These are phyloP conservation scores for Microtus pennsylvanicus DNA, from an alignment of 2,113 vertebrate species.

Conservation along the genomic window DNA sequence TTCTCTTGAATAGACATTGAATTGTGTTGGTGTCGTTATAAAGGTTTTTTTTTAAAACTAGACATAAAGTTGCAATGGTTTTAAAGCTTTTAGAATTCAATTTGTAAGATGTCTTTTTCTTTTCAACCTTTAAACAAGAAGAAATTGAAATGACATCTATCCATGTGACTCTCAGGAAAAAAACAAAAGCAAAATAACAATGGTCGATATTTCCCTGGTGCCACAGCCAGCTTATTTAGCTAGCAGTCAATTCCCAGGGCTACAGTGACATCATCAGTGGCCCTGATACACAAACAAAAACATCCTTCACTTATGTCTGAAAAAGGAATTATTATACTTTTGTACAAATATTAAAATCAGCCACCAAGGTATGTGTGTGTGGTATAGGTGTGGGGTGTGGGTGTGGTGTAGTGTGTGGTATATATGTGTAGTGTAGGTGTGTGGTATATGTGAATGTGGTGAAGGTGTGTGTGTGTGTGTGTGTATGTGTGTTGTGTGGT, in stretches of 20 bases:
- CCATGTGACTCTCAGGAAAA: not conserved
- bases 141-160: slow-evolving; percentile 36
- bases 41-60: not conserved
- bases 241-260: slow-evolving; percentile 67
- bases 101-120: slow-evolving; percentile 8
- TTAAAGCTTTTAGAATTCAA: slow-evolving; percentile 48
- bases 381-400: not conserved
- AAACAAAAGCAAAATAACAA: not conserved
- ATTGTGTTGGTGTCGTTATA: not conserved
- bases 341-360: slow-evolving; percentile 21
- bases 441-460: not conserved
- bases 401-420: not conserved
- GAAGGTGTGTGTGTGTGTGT: not conserved
- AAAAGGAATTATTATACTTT: slow-evolving; percentile 18
- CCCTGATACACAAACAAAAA: slow-evolving; percentile 70
- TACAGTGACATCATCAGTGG: slow-evolving; percentile 74
- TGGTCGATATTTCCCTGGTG: slow-evolving; percentile 40
- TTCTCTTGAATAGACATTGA: not conserved
- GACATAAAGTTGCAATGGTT: not conserved
- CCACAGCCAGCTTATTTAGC: slow-evolving; percentile 50
- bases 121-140: slow-evolving; percentile 33
- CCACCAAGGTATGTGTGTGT: not conserved
- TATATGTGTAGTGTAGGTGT: not conserved
- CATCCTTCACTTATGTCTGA: slow-evolving; percentile 11
- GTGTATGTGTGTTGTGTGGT: not conserved